phyloP scores from a whole-genome alignment of 2,888 invertebrate genomes.

The Lochmaea capreae region DNA sequence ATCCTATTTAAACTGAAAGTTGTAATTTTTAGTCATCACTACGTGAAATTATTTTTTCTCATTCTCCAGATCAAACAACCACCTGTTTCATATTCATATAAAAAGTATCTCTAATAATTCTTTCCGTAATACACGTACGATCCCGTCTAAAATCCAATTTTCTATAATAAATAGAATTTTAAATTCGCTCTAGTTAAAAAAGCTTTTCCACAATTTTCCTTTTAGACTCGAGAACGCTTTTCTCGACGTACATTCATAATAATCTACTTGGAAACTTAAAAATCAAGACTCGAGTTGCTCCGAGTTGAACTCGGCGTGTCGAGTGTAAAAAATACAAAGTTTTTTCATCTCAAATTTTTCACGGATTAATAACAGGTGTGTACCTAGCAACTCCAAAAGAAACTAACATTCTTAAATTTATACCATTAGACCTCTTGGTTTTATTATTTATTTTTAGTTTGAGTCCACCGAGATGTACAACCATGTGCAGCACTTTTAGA shows the following conservation, averaged over 20 bases:
- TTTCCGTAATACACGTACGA: neutral
- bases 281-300: constrained; percentile 5
- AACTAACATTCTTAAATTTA: neutral
- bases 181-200: constrained; percentile 6
- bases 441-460: too few relatives aligned
- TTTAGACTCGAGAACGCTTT: neutral
- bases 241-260: neutral
- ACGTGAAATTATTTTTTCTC: too few relatives aligned
- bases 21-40: too few relatives aligned
- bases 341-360: constrained; percentile 10
- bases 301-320: constrained; percentile 5
- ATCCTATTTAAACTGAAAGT: too few relatives aligned
- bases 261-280: constrained; percentile 9
- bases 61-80: too few relatives aligned
- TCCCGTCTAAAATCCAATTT: constrained; percentile 4
- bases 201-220: constrained; percentile 12
- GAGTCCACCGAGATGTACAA: too few relatives aligned
- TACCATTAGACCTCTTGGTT: neutral
- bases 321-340: constrained; percentile 9
- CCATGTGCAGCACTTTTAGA: too few relatives aligned
- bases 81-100: too few relatives aligned
- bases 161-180: constrained; percentile 12
- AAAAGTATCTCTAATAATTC: neutral
- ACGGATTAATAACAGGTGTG: neutral
- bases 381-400: neutral